These are phyloP conservation scores for Phymatocera aterrima DNA, from an alignment of 2,888 invertebrate species.

Conservation along the genomic window DNA sequence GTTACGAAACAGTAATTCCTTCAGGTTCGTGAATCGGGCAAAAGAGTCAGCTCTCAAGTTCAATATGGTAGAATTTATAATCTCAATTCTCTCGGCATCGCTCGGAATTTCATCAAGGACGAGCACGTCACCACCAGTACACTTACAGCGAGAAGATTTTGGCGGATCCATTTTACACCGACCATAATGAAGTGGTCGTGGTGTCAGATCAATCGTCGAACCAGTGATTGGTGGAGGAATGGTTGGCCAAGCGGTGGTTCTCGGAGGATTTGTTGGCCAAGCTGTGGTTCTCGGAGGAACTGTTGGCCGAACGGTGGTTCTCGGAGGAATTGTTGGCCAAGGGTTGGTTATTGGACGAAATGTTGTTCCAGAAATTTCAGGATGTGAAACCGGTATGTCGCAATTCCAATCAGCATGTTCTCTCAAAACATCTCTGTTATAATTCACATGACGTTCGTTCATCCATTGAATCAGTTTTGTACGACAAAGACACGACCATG, in stretches of 20 bases:
- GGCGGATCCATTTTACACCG: neutral
- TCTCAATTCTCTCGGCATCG: constrained; percentile 59
- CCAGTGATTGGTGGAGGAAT: neutral
- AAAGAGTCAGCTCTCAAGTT: constrained; percentile 54
- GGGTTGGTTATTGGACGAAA: neutral
- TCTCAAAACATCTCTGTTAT: constrained; percentile 53
- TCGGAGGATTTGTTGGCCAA: neutral
- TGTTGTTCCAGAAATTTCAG: neutral
- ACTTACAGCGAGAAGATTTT: constrained; percentile 33
- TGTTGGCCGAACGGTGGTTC: too few species aligned
- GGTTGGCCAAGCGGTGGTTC: neutral
- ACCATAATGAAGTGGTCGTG: constrained; percentile 3
- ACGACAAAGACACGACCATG: constrained; percentile 65
- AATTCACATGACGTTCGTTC: constrained; percentile 54
- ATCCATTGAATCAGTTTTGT: constrained; percentile 57
- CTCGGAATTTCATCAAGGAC: constrained; percentile 56
- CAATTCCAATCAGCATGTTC: constrained; percentile 1
- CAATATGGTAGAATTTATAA: constrained; percentile 60
- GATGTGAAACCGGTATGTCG: neutral
- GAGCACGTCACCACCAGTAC: constrained; percentile 58
- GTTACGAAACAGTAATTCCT: constrained; percentile 59
- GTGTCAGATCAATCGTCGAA: neutral
- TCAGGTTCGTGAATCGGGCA: constrained; percentile 56
- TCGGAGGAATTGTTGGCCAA: neutral
- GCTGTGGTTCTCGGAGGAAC: neutral